phyloP scores from a whole-genome alignment of 53 echinoderm and acorn worm species.

The Echinarachnius parma region DNA sequence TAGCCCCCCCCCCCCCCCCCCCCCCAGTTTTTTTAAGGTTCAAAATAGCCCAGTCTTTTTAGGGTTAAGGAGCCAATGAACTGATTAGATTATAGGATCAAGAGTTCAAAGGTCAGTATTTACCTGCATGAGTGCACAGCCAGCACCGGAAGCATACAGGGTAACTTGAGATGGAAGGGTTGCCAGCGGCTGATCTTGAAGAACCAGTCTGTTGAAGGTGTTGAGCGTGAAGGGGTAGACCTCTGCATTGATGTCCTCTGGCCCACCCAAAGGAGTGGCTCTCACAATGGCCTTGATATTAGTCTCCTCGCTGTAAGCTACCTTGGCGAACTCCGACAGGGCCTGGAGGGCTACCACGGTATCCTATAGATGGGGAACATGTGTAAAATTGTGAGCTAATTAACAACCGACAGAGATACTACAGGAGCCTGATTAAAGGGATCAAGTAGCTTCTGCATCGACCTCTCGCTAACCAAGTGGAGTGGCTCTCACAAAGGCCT shows the following conservation, averaged over 20 bases:
- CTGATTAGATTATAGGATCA: too few species aligned
- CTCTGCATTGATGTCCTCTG: background rate
- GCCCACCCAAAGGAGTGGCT: constrained; percentile 1
- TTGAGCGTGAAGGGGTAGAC: constrained; percentile 36
- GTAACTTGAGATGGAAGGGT: constrained; percentile 52
- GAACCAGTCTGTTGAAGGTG: constrained; percentile 57
- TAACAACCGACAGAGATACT: too few species aligned
- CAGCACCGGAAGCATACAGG: constrained; percentile 60
- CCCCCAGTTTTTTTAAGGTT: too few species aligned
- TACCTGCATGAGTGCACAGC: constrained; percentile 81
- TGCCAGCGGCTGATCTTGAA: constrained; percentile 47
- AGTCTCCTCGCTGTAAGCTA: constrained; percentile 47
- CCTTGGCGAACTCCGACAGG: constrained; percentile 62
- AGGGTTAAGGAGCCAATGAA: too few species aligned
- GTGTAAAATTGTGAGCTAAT: too few species aligned
- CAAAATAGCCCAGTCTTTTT: too few species aligned
- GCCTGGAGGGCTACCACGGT: constrained; percentile 84
- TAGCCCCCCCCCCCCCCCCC: too few species aligned
- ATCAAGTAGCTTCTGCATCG: too few species aligned
- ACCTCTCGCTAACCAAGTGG: too few species aligned
- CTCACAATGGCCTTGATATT: constrained; percentile 25
- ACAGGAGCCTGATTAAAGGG: too few species aligned
- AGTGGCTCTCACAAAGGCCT: constrained; percentile 11
- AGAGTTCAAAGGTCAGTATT: too few species aligned
- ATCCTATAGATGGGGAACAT: constrained; percentile 45